Evolutionary conservation across 2,113 vertebrate genomes (phyloP), one percentile per base, ranked within the genome.

Genomic region (Notothenia coriiceps): DNA sequence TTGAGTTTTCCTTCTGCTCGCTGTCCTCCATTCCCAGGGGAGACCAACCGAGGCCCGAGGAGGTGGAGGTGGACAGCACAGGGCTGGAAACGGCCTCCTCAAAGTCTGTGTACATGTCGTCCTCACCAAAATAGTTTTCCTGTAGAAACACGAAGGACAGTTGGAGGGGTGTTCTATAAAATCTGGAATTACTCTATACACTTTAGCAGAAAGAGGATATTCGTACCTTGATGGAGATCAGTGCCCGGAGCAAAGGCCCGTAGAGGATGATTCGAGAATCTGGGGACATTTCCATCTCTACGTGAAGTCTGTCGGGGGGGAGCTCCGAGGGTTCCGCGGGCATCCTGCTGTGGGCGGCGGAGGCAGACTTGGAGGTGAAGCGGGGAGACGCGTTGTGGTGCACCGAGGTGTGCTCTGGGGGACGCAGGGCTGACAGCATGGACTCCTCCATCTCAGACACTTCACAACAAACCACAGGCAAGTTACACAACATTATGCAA

Each of bases 121-220:
- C 97, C 90, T 99, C 98, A 8, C 98, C 98, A 90, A 99, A 99
- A 85, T 99, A 99, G 91, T 99, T 99, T 89, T 99, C 98, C 98
- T 99, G 80, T 18, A 10, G n/a, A 33, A 44, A 54, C 2, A 65
- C 33, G 1, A 14, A 63, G 13, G 6, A 33, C 13, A 33, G 3
- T 70, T 44, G 15, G 57, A 46, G 12, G 52, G 22, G 1, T 9
- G 13, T 17, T 17, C 61, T 17, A 51, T 70, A 2, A 29, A 52
- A 10, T 57, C 12, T 22, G 29, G 17, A 25, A 49, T 10, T 14
- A 7, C 14, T 18, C 2, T 3, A 35, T 40, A 5, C 12, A 54
- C 14, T 40, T 40, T 29, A 29, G 29, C 29, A 29, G 29, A 4
- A 7, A 40, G 5, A 49, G 7, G 2, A 55, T 22, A 3, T 54